These are phyloP conservation scores for Anthopleura xanthogrammica DNA, from an alignment of 92 coral and sea anemone species.

Conservation along the genomic window DNA sequence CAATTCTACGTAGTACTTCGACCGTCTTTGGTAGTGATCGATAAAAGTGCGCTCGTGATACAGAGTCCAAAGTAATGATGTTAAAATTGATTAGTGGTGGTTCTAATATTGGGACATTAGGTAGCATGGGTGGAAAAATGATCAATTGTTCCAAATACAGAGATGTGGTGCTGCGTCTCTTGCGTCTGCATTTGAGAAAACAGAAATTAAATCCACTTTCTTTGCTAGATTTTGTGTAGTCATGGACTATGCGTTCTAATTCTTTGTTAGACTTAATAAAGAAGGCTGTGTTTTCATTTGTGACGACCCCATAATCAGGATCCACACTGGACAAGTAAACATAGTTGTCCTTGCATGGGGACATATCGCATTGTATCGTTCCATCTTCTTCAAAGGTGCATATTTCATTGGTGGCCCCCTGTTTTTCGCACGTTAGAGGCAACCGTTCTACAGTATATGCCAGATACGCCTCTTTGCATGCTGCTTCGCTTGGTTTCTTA, in stretches of 20 bases:
- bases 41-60: constrained; percentile 83
- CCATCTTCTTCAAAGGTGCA: constrained; percentile 60
- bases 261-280: constrained; percentile 33
- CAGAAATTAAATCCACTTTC: constrained; percentile 70
- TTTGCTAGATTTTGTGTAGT: constrained; percentile 48
- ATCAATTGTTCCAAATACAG: constrained; percentile 54
- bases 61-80: constrained; percentile 71
- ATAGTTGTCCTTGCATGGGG: constrained; percentile 61
- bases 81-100: constrained; percentile 57
- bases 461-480: constrained; percentile 65
- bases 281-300: constrained; percentile 30
- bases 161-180: constrained; percentile 14
- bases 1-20: constrained; percentile 52
- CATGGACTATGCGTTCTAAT: constrained; percentile 49
- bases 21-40: constrained; percentile 81
- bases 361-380: constrained; percentile 58
- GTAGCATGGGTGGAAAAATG: constrained; percentile 63
- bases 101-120: constrained; percentile 28
- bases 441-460: constrained; percentile 54
- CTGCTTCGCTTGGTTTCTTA: constrained; percentile 43
- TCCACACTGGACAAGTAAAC: constrained; percentile 68
- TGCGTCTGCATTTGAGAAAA: constrained; percentile 60
- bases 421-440: constrained; percentile 52
- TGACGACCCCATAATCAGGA: constrained; percentile 65
- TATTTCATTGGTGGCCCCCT: constrained; percentile 21